Evolutionary conservation across 2,113 vertebrate genomes (phyloP), one percentile per base, ranked within the genome.

Genomic region (Cardinalis cardinalis): DNA sequence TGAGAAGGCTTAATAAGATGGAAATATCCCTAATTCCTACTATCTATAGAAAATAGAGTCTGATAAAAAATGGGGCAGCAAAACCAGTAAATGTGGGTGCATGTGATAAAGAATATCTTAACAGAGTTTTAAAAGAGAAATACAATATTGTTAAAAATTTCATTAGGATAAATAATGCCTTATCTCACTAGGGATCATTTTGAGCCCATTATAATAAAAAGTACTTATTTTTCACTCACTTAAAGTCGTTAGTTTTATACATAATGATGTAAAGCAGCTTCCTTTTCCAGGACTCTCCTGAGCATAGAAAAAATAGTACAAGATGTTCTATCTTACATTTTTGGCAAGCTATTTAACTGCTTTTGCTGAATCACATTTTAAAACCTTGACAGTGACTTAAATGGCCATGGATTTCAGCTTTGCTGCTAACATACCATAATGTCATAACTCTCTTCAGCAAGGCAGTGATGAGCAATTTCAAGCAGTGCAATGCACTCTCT

Each of bases 331-430:
- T 70, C 68, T 64, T 74, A 78, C 44, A 70, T 31, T 94, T 94
- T 84, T 96, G 94, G 81, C 90, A 96, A 95, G 72, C 60, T 56
- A 72, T 88, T 87, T 79, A 91, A 92, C 80, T 88, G 80, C 58
- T 96, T 79, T 70, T 91, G 52, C 65, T 82, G 85, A 95, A 93
- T 96, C 90, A 95, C 88, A 80, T 94, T 82, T 97, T 82, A 83
- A 91, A 90, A 66, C 7, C 82, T 84, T 94, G 93, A 93, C 93
- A 95, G 94, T 93, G 75, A 96, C 81, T 96, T 91, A 95, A 97
- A 93, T 84, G 75, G 68, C 79, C 90, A 80, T 34, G 36, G 68
- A 96, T 96, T 93, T 90, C 95, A 96, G 94, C 76, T 88, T 92
- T 95, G 40, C 78, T 95, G 48, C 60, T 84, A 84, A 69, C 61